These are phyloP conservation scores for Rhyacichthys aspro DNA, from an alignment of 2,797 vertebrate species.

Conservation along the genomic window DNA sequence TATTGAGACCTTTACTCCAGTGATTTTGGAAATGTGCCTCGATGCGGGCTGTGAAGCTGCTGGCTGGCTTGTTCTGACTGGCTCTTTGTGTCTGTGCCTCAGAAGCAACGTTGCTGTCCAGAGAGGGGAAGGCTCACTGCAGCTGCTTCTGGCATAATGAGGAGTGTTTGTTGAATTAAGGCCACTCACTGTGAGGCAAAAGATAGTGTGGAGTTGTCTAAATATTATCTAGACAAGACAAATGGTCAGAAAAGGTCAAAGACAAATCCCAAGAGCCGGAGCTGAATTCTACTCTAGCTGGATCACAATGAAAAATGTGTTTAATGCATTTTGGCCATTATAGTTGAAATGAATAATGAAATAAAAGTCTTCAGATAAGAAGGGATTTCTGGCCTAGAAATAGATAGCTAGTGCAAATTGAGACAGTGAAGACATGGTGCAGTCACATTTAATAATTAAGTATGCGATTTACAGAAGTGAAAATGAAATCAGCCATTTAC, in stretches of 20 bases:
- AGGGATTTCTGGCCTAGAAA: background rate
- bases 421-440: background rate
- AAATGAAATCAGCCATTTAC: background rate
- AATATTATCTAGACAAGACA: conserved; percentile 10
- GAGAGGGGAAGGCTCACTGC: conserved; percentile 35
- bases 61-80: conserved; percentile 41
- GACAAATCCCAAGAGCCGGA: background rate
- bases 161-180: conserved; percentile 33
- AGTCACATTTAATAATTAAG: background rate
- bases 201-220: conserved; percentile 5
- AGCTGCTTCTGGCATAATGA: conserved; percentile 42
- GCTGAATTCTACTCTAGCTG: background rate
- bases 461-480: background rate
- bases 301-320: background rate
- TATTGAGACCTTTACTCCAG: conserved; percentile 56
- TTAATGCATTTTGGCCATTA: background rate
- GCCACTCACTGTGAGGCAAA: conserved; percentile 14
- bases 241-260: conserved; percentile 3
- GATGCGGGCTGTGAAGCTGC: conserved; percentile 55
- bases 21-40: conserved; percentile 42
- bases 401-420: background rate
- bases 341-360: background rate
- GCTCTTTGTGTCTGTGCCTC: conserved; percentile 48
- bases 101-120: conserved; percentile 39
- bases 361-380: background rate